phyloP scores from a whole-genome alignment of 2,888 invertebrate species.

The Leptinotarsa juncta region DNA sequence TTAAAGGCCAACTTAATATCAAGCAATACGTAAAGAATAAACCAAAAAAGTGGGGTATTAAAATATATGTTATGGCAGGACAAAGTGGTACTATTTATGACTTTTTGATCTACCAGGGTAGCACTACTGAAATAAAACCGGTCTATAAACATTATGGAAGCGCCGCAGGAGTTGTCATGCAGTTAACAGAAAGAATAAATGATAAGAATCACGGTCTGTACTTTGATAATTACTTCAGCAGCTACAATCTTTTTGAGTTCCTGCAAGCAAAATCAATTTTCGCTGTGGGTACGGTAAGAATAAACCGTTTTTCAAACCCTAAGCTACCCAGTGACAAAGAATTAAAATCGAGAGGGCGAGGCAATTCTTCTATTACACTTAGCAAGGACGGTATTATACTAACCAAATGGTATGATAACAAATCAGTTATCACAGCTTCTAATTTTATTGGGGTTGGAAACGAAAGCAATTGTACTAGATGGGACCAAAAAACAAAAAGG shows the following conservation, averaged over 20 bases:
- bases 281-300: conserved; percentile 12
- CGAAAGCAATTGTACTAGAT: conserved; percentile 1
- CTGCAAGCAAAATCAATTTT: conserved; percentile 19
- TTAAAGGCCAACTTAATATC: conserved; percentile 20
- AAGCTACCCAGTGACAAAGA: conserved; percentile 13
- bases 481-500: conserved; percentile 15
- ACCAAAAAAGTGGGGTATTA: conserved; percentile 52
- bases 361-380: conserved; percentile 15
- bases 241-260: conserved; percentile 36
- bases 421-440: background rate
- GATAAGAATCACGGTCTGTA: conserved; percentile 35
- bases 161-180: conserved; percentile 34
- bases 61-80: conserved; percentile 52
- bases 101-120: conserved; percentile 56
- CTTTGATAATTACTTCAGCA: conserved; percentile 49
- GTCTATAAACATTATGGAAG: conserved; percentile 30
- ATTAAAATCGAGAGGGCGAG: conserved; percentile 12
- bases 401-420: conserved; percentile 1
- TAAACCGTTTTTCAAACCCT: conserved; percentile 18
- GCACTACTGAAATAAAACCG: conserved; percentile 44
- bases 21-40: conserved; percentile 38
- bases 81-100: conserved; percentile 53
- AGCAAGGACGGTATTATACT: conserved; percentile 13
- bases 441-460: conserved; percentile 2
- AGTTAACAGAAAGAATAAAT: conserved; percentile 37